Base-by-base conservation (phyloP, 2,888 invertebrate species). In the Chrysolina haemoptera region DNA sequence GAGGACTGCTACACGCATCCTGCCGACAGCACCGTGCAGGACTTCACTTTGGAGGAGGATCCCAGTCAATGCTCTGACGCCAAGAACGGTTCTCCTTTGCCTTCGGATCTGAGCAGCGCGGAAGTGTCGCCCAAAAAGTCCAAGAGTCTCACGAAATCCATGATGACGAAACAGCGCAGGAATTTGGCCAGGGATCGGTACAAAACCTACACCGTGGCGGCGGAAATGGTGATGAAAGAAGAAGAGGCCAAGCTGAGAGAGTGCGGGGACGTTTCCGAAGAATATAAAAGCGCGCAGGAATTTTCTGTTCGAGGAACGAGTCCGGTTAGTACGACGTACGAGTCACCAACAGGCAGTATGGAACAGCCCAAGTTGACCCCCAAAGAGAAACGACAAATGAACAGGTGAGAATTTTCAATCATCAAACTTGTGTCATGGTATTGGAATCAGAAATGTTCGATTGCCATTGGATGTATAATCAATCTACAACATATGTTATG, bases 121-220 rank as follows among this genome's bases (percentile, higher is more conserved):
- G 95, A 95, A 81, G 93, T 94, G 0, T 94, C 95, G 0, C 94
- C 95, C 0, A 93, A 92, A 79, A 92, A 91, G 82, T 90, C 89
- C 40, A 69, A 88, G 88, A 80, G 84, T 40, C 50, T 43, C 88
- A 89, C 88, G 64, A 88, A 85, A 73, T 86, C 86, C 67, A 84
- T 94, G 73, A 95, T 95, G 0, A 94, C 95, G 0, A 95, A 94
- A 86, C 95, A 95, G 84, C 93, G 93, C 83, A 89, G 96, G 53
- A 92, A 92, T 79, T 86, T 93, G 48, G 91, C 93, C 1, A 94
- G 94, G 84, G 95, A 96, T 81, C 91, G 96, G 75, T 95, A 93
- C 85, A 94, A 93, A 85, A 96, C 96, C 0, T 96, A 96, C 84
- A 95, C 95, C 0, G 94, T 96, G 53, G 93, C 92, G 0, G 93